Evolutionary conservation across 2,113 vertebrate genomes (phyloP).

Genomic region (Dasyprocta punctata): DNA sequence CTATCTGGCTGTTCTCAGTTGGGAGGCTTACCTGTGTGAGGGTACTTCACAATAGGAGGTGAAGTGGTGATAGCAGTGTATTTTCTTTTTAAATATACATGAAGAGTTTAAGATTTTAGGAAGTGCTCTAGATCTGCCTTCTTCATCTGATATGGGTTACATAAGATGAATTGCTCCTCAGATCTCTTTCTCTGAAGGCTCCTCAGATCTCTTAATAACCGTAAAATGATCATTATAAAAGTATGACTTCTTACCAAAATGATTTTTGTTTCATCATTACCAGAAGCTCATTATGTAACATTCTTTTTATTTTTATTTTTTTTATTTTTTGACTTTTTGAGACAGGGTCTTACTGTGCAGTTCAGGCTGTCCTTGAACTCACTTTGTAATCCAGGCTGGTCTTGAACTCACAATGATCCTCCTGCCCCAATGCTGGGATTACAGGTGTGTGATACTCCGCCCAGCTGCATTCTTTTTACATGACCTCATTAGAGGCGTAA

Average conservation of each 20-base stretch:
- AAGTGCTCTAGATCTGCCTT: not conserved
- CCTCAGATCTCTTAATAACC: not conserved
- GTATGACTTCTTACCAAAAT: not conserved
- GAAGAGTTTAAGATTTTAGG: not conserved
- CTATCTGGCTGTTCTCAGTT: not conserved
- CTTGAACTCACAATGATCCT: too few species aligned
- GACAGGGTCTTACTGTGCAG: too few species aligned
- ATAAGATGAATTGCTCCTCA: too few species aligned
- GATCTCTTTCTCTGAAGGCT: not conserved
- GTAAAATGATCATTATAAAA: not conserved
- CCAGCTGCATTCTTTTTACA: not conserved
- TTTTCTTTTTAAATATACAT: not conserved
- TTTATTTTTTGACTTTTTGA: too few species aligned
- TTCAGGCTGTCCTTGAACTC: too few species aligned
- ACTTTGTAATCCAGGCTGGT: too few species aligned
- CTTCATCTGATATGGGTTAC: not conserved
- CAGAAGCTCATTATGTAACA: not conserved
- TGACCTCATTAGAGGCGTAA: not conserved
- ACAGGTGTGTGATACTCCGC: too few species aligned
- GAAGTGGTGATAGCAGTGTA: not conserved
- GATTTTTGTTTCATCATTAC: not conserved
- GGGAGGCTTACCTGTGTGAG: not conserved
- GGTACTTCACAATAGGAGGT: not conserved
- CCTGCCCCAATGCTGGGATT: too few species aligned
- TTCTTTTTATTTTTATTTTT: not conserved